Base-by-base conservation (phyloP, 2,113 vertebrate genomes). In the Nycticryphes semicollaris region DNA sequence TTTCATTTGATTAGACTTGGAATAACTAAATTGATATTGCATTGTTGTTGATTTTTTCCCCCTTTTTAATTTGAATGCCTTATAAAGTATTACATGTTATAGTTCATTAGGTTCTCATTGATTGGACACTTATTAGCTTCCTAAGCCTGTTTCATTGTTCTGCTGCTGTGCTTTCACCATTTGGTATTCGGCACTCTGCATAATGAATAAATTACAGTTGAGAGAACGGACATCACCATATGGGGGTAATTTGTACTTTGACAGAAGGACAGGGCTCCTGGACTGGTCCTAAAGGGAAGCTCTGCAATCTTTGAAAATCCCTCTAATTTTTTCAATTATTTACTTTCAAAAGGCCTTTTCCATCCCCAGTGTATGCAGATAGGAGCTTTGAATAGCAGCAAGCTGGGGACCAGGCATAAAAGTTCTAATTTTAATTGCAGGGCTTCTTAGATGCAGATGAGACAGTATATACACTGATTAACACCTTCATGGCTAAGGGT, bases 241-340 rank as follows among this genome's bases (percentile, higher is more conserved):
- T 93, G 95, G 84, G 95, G 74, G 77, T 94, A 95, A 97, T 96
- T 98, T 97, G 97, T 94, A 96, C 60, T 94, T 92, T 89, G 93
- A 96, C 94, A 96, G 96, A 97, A 97, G 88, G 90, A 97, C 87
- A 86, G 89, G 74, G 88, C 68, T 92, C 75, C 94, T 95, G 84
- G 87, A 97, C 88, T 83, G 77, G 70, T 96, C 88, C 84, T 97
- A 84, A 94, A 96, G 93, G 95, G 82, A 97, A 95, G 77, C 73
- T 83, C 91, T 85, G 75, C 83, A 86, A 88, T 94, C 93, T 97
- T 96, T 14, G 50, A 97, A 97, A 90, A 96, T 91, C 96, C 89
- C 83, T 94, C 82, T 96, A 94, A 89, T 97, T 98, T 98, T 97
- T 95, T 84, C 82, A 97, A 82, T 97, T 97, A 97, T 97, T 97